Percentiles rank a stretch among this genome's conserved stretches.
Evolutionary conservation across 2,113 vertebrate species (phyloP).

Genomic region (Himantopus leucocephalus): DNA sequence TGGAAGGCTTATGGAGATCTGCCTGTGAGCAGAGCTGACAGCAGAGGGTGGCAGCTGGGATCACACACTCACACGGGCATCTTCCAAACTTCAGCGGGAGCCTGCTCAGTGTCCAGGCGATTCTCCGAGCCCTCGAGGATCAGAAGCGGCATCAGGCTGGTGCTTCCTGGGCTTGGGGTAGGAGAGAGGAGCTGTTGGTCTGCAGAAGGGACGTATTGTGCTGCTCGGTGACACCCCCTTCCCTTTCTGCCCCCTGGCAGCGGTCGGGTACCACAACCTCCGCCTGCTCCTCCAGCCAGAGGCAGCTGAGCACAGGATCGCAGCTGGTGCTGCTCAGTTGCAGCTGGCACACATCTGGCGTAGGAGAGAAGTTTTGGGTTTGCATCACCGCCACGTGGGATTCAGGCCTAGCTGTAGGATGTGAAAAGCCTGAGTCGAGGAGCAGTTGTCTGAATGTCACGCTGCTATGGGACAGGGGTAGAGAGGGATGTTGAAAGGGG

Average conservation of each 20-base stretch:
- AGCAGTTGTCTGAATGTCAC: background rate
- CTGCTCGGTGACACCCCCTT: background rate
- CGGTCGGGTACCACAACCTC: background rate
- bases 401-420: background rate
- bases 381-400: background rate
- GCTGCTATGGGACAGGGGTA: background rate
- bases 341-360: background rate
- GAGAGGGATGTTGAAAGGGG: background rate
- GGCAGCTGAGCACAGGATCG: rapidly evolving
- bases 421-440: background rate
- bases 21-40: conserved; percentile 19
- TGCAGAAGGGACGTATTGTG: background rate
- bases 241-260: background rate
- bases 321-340: background rate
- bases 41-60: background rate
- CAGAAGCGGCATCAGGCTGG: background rate
- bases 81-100: background rate
- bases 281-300: background rate
- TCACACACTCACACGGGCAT: background rate
- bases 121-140: background rate
- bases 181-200: background rate
- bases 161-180: background rate
- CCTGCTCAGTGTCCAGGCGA: background rate
- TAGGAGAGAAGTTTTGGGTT: background rate
- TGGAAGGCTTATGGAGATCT: background rate